These are phyloP conservation scores for Nycticorax nycticorax DNA, from an alignment of 2,113 vertebrate species.

Conservation along the genomic window DNA sequence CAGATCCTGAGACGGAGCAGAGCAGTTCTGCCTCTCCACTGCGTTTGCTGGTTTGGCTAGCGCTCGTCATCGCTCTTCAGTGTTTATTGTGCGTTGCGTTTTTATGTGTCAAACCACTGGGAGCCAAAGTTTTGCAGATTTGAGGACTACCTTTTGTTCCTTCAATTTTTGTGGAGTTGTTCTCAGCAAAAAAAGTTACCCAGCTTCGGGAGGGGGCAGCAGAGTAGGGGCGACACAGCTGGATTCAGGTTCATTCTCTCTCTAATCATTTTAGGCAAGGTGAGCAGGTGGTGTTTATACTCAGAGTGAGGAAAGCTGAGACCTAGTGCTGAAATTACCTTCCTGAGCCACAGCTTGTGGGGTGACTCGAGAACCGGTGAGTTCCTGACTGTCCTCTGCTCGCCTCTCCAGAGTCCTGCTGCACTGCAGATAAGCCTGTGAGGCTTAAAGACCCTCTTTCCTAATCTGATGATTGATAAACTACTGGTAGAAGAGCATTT, in stretches of 20 bases:
- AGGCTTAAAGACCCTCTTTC: background rate
- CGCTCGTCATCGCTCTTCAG: rapidly evolving
- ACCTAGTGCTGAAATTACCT: background rate
- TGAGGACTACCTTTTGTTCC: background rate
- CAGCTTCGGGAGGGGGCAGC: background rate
- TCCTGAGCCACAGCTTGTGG: background rate
- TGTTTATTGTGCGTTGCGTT: background rate
- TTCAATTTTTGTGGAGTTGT: background rate
- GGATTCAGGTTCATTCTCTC: background rate
- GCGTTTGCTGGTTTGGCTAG: background rate
- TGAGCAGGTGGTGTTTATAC: background rate
- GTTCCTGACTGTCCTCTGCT: slow-evolving; percentile 2
- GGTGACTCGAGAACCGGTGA: background rate
- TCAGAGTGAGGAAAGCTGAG: background rate
- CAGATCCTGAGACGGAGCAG: background rate
- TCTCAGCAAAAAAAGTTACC: background rate
- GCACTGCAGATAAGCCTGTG: slow-evolving; percentile 27
- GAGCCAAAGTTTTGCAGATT: background rate
- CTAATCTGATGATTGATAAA: background rate
- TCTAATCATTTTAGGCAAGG: background rate
- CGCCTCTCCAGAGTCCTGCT: background rate
- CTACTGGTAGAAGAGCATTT: slow-evolving; percentile 33
- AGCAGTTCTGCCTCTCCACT: background rate
- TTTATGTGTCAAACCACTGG: background rate
- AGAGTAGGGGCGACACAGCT: background rate